phyloP scores from a whole-genome alignment of 2,888 invertebrate species.

The Ptychoptera albimana region DNA sequence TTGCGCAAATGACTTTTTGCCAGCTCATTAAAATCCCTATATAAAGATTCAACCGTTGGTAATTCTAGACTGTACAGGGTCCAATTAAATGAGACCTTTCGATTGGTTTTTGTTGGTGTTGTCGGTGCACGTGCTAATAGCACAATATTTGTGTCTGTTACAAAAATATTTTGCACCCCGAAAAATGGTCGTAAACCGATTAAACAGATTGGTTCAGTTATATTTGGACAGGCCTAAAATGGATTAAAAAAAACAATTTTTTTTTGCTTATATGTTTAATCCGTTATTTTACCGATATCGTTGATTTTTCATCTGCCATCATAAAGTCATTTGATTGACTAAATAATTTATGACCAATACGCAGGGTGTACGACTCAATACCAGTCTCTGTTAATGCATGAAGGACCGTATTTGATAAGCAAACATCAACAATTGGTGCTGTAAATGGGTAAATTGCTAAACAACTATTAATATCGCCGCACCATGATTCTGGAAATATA shows the following conservation, averaged over 20 bases:
- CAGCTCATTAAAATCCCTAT: slow-evolving; percentile 51
- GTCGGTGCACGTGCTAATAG: slow-evolving; percentile 20
- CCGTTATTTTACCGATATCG: too few species aligned
- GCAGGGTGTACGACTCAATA: slow-evolving; percentile 56
- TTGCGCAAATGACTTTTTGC: slow-evolving; percentile 42
- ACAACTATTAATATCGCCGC: slow-evolving; percentile 33
- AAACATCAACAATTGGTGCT: slow-evolving; percentile 47
- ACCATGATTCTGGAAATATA: slow-evolving; percentile 23
- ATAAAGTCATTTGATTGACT: too few species aligned
- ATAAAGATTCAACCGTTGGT: slow-evolving; percentile 45
- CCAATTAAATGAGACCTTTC: slow-evolving; percentile 31
- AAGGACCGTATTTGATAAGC: slow-evolving; percentile 48
- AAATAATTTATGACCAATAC: slow-evolving; percentile 44
- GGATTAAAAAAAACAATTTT: slow-evolving; percentile 1
- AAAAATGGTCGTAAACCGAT: slow-evolving; percentile 52
- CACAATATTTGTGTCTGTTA: slow-evolving; percentile 31
- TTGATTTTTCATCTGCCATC: too few species aligned
- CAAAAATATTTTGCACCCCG: slow-evolving; percentile 33
- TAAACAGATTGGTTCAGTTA: slow-evolving; percentile 44
- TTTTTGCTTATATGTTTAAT: slow-evolving; percentile 1
- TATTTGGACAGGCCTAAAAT: slow-evolving; percentile 36
- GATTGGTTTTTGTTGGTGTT: neutral
- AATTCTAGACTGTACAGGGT: slow-evolving; percentile 56
- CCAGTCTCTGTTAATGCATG: slow-evolving; percentile 62
- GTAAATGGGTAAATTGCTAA: slow-evolving; percentile 55